Evolutionary conservation across 64 coral and sea anemone genomes (phyloP).

Genomic region (Pocillopora verrucosa): DNA sequence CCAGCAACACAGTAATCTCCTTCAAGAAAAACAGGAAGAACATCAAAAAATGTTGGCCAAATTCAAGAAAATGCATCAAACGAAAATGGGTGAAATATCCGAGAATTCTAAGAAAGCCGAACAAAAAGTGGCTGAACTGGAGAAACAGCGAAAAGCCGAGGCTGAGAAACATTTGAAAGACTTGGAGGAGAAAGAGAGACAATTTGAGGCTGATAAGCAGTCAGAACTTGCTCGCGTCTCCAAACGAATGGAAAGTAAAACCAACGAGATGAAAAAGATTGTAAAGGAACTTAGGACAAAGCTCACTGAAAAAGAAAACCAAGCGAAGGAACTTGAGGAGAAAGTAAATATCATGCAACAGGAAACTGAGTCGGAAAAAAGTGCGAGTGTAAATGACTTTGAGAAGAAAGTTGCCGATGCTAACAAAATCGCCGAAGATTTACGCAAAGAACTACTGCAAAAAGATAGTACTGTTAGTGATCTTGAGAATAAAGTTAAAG

Average conservation of each 20-base stretch:
- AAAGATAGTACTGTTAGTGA: slow-evolving; percentile 15
- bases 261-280: slow-evolving; percentile 94
- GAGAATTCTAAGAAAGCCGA: slow-evolving; percentile 78
- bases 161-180: slow-evolving; percentile 70
- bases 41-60: slow-evolving; percentile 82
- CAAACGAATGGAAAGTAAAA: slow-evolving; percentile 88
- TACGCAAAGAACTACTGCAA: slow-evolving; percentile 32
- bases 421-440: slow-evolving; percentile 42
- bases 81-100: slow-evolving; percentile 71
- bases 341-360: slow-evolving; percentile 63
- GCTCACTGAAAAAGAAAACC: slow-evolving; percentile 79
- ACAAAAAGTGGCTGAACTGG: slow-evolving; percentile 63
- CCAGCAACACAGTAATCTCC: slow-evolving; percentile 85
- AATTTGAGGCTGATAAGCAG: slow-evolving; percentile 84
- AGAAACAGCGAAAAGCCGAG: slow-evolving; percentile 50
- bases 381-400: slow-evolving; percentile 47
- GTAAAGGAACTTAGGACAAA: slow-evolving; percentile 91
- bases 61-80: slow-evolving; percentile 90
- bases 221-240: slow-evolving; percentile 80
- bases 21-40: slow-evolving; percentile 94
- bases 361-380: slow-evolving; percentile 40
- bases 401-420: slow-evolving; percentile 59
- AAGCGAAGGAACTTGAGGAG: slow-evolving; percentile 75
- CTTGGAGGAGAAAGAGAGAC: slow-evolving; percentile 62
- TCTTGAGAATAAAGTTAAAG: slow-evolving; percentile 71